A percentile compares a stretch with the other conserved stretches of the same genome.
Evolutionary conservation across 2,888 invertebrate genomes (phyloP).

Genomic region (Eudemis profundana): DNA sequence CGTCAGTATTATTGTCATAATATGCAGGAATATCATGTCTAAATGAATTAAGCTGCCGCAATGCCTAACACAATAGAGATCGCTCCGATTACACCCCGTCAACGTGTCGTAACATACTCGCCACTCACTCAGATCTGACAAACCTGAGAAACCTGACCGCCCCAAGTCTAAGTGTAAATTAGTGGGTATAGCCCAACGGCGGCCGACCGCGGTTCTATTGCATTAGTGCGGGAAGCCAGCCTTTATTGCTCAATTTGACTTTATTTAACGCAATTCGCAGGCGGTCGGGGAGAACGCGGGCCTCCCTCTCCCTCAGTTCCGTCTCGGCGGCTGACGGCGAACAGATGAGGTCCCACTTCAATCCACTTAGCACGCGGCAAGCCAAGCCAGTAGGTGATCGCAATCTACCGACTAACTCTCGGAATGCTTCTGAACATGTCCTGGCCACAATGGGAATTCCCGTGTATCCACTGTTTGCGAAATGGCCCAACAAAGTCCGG

Average conservation of each 20-base stretch:
- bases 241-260: constrained; percentile 86
- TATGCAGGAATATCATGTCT: not conserved
- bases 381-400: constrained; percentile 75
- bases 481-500: constrained; percentile 38
- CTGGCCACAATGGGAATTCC: constrained; percentile 38
- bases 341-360: constrained; percentile 83
- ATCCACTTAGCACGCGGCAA: constrained; percentile 80
- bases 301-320: constrained; percentile 57
- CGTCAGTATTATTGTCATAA: not conserved
- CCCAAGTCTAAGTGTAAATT: constrained; percentile 63
- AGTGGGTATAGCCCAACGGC: constrained; percentile 68
- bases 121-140: constrained; percentile 29
- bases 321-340: constrained; percentile 68
- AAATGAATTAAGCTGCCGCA: not conserved
- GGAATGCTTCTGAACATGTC: constrained; percentile 35
- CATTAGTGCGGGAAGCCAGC: constrained; percentile 78
- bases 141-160: constrained; percentile 38
- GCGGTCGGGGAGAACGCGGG: constrained; percentile 48
- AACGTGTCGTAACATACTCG: constrained; percentile 7
- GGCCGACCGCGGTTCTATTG: constrained; percentile 74
- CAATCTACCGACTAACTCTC: constrained; percentile 60
- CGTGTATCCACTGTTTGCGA: constrained; percentile 27
- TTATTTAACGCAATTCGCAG: constrained; percentile 79
- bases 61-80: constrained; percentile 12
- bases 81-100: constrained; percentile 4